Base-by-base conservation (phyloP, 2,888 invertebrate genomes). In the Hirudinaria manillensis region DNA sequence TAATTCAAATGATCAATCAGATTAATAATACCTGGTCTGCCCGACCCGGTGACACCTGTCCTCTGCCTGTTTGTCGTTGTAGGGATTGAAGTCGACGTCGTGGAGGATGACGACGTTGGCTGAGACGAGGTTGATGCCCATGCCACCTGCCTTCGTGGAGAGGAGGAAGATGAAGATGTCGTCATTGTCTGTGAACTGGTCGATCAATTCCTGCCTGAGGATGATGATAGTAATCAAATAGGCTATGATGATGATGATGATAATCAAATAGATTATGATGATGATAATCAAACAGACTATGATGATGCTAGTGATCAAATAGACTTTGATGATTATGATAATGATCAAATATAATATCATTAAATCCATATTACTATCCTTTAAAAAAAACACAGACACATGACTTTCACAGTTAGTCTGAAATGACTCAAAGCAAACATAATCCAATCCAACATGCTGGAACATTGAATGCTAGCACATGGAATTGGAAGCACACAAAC, bases 31-130 rank as follows among this genome's bases (percentile, higher is more conserved):
- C 89, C 85, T 87, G 67, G 84, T 88, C 82, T 89, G 89, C n/a
- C 89, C 89, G 16, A 89, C 86, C 75, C 89, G 83, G 81, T 90
- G 89, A 81, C 89, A 90, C 83, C 91, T 88, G 87, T 98, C 97
- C 85, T 97, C 96, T 0, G 97, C 97, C 86, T 96, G 88, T 79
- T 95, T 96, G 85, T 98, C 97, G 85, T 97, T 97, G 86, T 97
- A 96, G 0, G 97, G 97, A 21, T 98, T 98, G 85, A 94, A 96
- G 87, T 98, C 98, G 72, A 97, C 93, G 83, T 98, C 98, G 85
- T 98, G 96, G 79, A 98, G 91, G 81, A 95, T 91, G 80, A 97
- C 97, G 19, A 93, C 93, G 87, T 97, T 95, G 0, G 98, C 97
- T 0, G 93, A 90, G 0, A 84, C 84, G 73, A 86, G 78, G 77